Base-by-base conservation (phyloP, 2,113 vertebrate species). In the Python bivittatus region DNA sequence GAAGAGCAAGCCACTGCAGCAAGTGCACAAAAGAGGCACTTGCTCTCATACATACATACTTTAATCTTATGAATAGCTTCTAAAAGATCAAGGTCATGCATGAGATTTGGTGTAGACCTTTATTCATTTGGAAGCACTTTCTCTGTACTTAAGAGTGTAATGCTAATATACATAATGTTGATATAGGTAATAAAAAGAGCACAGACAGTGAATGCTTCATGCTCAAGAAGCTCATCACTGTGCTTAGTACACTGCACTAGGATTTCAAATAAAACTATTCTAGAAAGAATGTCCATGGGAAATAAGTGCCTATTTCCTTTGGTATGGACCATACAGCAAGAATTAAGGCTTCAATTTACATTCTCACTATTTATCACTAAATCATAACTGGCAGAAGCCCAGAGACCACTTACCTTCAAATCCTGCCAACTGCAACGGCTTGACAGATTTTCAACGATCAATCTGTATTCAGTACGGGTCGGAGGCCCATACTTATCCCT, bases 341-440 rank as follows among this genome's bases (percentile, higher is more conserved):
- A 20, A 15, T 7, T 7, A 88, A 44, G 86, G 38, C 23, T 64
- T 86, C 61, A 44, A 58, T 94, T 93, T 91, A 90, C 92, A 92
- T 92, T 91, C 89, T 91, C 91, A 92, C 90, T 94, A 92, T 92
- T 93, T 88, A 91, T 88, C 29, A 90, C 93, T 91, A 42, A 42
- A 79, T 22, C 33, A 42, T 17, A 42, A 86, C 88, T 91, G 94
- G 93, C 92, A 92, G 92, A 96, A 94, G 87, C 94, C 96, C 96
- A 96, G 92, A 86, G 94, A 42, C 88, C 93, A 91, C 97, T 56
- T 98, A 99, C 99, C 99, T 99, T 99, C 87, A 99, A 96, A 96
- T 99, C 99, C 96, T 99, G 99, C 99, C 99, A 99, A 97, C 99
- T 99, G 97, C 99, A 99, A 93, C 99, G 99, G 96, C 99, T 99